Base-by-base conservation (phyloP, 2,888 invertebrate genomes). In the Pharmacophagus antenor region DNA sequence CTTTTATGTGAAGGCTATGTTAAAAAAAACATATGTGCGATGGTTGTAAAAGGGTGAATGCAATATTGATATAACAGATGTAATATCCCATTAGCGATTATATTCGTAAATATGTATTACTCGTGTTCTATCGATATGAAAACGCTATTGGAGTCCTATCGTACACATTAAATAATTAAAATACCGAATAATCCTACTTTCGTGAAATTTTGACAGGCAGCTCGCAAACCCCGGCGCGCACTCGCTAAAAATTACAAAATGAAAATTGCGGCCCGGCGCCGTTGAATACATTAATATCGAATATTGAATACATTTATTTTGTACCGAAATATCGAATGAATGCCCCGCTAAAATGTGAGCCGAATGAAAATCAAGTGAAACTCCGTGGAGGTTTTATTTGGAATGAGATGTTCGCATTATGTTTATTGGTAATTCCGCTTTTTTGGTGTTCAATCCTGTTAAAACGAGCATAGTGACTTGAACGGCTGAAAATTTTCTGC, bases 221-320 rank as follows among this genome's bases (percentile, higher is more conserved):
- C 72, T 67, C 73, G 54, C 66, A 21, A 25, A 58, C 67, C n/a
- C 73, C 82, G 78, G 79, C 76, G 85, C 84, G 85, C 84, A 83
- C 83, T 87, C 85, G 81, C 82, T 86, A 89, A 88, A 89, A 90
- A 89, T 91, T 89, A 90, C 88, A 89, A 88, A 90, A 89, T 89
- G 90, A 85, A 90, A 88, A 90, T 89, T 84, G 85, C 87, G 87
- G 87, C 70, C 84, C 88, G 84, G 81, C 84, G 82, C 83, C 81
- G 81, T 76, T 86, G 88, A 86, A 89, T 90, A 88, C 87, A 82
- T 89, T 90, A 89, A 90, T 88, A 91, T 90, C 76, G 82, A 88
- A 91, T 90, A 91, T 90, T 87, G 86, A 87, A 88, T 89, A 88
- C 88, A 82, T 86, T 88, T 85, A 80, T 74, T 76, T 78, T 72